Percentiles rank a stretch among this genome's conserved stretches.
Evolutionary conservation across 2,797 vertebrate genomes (phyloP).

Genomic region (Pangasius larnaudii): DNA sequence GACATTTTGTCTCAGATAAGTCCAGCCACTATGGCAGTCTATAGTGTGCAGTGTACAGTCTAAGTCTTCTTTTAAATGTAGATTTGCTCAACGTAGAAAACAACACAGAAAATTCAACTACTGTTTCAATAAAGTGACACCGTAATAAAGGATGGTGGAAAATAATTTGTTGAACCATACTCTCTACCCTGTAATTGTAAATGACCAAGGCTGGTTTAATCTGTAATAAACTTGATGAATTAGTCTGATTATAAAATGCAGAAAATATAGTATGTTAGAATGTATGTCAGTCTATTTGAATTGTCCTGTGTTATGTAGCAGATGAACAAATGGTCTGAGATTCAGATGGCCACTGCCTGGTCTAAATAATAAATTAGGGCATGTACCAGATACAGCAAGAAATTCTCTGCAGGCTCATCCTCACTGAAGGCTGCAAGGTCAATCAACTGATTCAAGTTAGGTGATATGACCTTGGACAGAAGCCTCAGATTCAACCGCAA

Average conservation of each 20-base stretch:
- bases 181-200: neutral
- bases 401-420: neutral
- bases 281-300: neutral
- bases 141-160: neutral
- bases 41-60: neutral
- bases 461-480: neutral
- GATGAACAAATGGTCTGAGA: neutral
- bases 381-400: neutral
- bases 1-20: neutral
- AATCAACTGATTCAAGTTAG: conserved; percentile 1
- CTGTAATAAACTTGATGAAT: neutral
- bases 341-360: neutral
- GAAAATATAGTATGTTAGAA: neutral
- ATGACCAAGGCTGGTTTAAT: neutral
- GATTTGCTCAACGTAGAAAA: neutral
- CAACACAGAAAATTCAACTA: neutral
- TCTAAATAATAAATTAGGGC: neutral
- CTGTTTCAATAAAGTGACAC: neutral
- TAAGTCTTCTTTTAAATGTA: neutral
- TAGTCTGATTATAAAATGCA: neutral
- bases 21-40: neutral
- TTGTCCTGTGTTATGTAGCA: neutral
- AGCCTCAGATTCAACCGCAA: neutral
- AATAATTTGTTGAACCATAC: neutral
- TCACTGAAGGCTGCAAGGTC: neutral